Conservation (phyloP, 2,113 vertebrate genomes). For the Calcarius ornatus region DNA sequence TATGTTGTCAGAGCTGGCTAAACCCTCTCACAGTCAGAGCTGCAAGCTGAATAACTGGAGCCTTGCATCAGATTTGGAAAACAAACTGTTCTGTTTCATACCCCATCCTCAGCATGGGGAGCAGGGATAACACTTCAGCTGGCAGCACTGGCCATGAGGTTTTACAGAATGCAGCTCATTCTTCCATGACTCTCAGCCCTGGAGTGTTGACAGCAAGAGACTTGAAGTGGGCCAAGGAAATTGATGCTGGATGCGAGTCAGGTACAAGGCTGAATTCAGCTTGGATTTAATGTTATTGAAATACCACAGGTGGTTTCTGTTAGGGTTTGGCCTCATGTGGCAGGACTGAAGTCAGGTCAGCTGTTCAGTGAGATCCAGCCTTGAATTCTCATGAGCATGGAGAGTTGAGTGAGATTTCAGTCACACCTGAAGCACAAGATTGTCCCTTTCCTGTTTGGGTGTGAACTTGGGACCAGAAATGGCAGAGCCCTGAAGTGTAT, state of each 20-base stretch:
- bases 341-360: slow-evolving; percentile 54
- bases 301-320: slow-evolving; percentile 64
- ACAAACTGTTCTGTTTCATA: slow-evolving; percentile 2
- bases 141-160: slow-evolving; percentile 20
- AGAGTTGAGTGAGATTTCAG: slow-evolving; percentile 53
- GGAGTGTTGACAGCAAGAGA: slow-evolving; percentile 51
- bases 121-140: slow-evolving; percentile 46
- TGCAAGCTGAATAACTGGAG: slow-evolving; percentile 26
- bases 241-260: slow-evolving; percentile 42
- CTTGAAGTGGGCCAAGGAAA: slow-evolving; percentile 51
- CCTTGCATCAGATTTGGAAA: slow-evolving; percentile 47
- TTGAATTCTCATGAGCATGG: slow-evolving; percentile 47
- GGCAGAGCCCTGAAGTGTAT: slow-evolving; percentile 13
- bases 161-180: slow-evolving; percentile 47
- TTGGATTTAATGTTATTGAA: slow-evolving; percentile 55
- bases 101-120: not conserved
- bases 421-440: slow-evolving; percentile 51
- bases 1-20: slow-evolving; percentile 34
- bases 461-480: slow-evolving; percentile 39
- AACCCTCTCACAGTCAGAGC: not conserved
- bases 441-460: slow-evolving; percentile 53
- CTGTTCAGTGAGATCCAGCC: slow-evolving; percentile 1
- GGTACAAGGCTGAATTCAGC: slow-evolving; percentile 61
- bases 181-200: slow-evolving; percentile 55
- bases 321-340: slow-evolving; percentile 46